Evolutionary conservation across 2,113 vertebrate species (phyloP).

Genomic region (Geococcyx californianus): DNA sequence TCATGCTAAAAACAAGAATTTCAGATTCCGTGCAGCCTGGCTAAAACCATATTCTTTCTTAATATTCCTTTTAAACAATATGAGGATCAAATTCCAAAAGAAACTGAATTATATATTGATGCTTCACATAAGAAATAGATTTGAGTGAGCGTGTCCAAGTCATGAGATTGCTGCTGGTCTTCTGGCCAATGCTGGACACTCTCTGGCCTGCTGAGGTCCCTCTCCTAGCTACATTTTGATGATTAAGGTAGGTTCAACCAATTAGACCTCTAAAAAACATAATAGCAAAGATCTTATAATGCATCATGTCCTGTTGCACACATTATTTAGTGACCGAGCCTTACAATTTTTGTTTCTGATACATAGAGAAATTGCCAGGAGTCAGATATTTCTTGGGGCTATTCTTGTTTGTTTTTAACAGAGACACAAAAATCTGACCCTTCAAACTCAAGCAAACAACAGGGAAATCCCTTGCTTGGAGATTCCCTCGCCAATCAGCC

Average conservation of each 20-base stretch:
- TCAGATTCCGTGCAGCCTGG: background rate
- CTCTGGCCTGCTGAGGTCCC: background rate
- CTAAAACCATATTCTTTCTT: slow-evolving; percentile 16
- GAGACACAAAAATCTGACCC: background rate
- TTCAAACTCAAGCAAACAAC: background rate
- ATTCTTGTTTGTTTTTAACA: background rate
- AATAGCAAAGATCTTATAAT: background rate
- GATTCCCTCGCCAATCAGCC: background rate
- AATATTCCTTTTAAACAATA: background rate
- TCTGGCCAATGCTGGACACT: background rate
- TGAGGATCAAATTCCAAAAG: background rate
- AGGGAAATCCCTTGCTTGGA: background rate
- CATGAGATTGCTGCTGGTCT: background rate
- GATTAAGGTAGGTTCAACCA: background rate
- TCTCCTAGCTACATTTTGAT: background rate
- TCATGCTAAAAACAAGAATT: slow-evolving; percentile 19
- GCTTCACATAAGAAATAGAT: background rate
- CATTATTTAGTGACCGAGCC: background rate
- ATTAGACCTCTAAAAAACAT: background rate
- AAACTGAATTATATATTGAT: background rate
- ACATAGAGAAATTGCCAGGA: background rate
- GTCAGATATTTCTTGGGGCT: background rate
- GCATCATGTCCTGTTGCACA: background rate
- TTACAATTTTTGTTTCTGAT: background rate
- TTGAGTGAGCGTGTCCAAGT: background rate